Base-by-base conservation (phyloP, 2,797 vertebrate genomes). In the Sebastes matsubarae region DNA sequence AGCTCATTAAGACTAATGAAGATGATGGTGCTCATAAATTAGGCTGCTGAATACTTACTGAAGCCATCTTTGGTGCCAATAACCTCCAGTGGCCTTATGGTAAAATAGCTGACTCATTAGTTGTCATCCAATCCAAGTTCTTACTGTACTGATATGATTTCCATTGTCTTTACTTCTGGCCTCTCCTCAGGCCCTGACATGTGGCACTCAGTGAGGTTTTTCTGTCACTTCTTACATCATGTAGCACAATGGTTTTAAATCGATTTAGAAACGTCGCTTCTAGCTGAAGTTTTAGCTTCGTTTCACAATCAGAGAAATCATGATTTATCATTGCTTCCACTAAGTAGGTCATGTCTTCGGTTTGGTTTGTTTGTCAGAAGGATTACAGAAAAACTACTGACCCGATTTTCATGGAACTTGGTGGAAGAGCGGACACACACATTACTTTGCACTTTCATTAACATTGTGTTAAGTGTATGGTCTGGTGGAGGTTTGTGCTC, bases 81-180 rank as follows among this genome's bases (percentile, higher is more conserved):
- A 81, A 89, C 89, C 87, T 87, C 57, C 80, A 89, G 89, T 90
- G 92, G 68, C 91, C 89, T 94, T 89, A 55, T 83, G 34, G 75
- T 52, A 24, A 81, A 81, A 77, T 16, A 70, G 18, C 60, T 57
- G 1, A 64, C 32, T 76, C 24, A 73, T 79, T 54, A 20, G 50
- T 72, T 64, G 54, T 67, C 32, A 69, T 77, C 34, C 25, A 6
- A 38, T 38, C 36, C 12, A 65, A 16, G 24, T 77, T 63, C 20
- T 80, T 67, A 59, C 66, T 80, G 46, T 50, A 24, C 24, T 52
- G n/a, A 68, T 68, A 3, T 50, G 36, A 64, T 61, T 64, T 60
- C 22, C 8, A 30, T 52, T 68, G 14, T 58, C 36, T 66, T 58
- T n/a, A 8, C 42, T 54, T 3, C 25, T 65, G 64, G 13, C 32